Evolutionary conservation across 53 echinoderm and acorn worm genomes (phyloP), one percentile per base, ranked within the genome.

Genomic region (Henricia sp.): DNA sequence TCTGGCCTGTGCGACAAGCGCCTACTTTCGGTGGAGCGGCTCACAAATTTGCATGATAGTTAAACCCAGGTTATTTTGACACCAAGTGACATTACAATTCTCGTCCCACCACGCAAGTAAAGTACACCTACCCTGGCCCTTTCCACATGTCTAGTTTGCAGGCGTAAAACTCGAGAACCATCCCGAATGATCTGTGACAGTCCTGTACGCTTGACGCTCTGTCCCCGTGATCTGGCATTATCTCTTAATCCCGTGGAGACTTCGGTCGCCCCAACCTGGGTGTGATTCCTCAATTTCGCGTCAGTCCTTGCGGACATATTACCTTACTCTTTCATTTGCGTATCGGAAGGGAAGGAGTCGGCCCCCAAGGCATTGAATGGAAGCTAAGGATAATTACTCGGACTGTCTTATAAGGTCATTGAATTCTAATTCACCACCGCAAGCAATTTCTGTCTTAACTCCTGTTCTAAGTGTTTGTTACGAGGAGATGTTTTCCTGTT

Each of bases 291-390:
- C 84, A 68, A 84, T 84, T 84, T 84, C 69, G 26, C 23, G 27
- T 52, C 69, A 84, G 55, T 84, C 70, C 55, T 42, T 55, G 62
- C 62, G 84, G 84, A 84, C 69, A 70, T 84, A 84, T 84, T 84
- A 70, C 70, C 84, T 84, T 84, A 70, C 69, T 84, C 55, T 84
- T 84, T 70, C 70, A 84, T 84, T 83, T 83, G 67, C 53, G 83
- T 68, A 56, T 74, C 55, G 74, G 74, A 74, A 74, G 74, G 50
- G 38, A 83, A 67, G 3, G 17, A 36, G 46, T 29, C 52, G 38
- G 50, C 85, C 72, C 54, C 62, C 28, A 43, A 63, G 72, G 71
- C 52, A 46, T 72, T 34, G 72, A 59, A 58, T 83, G 69, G 44
- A 53, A 70, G 84, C 34, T 59, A 85, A 72, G 72, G 85, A 72